These are phyloP conservation scores for Mesitornis unicolor DNA, from an alignment of 2,113 vertebrate genomes.

Conservation along the genomic window DNA sequence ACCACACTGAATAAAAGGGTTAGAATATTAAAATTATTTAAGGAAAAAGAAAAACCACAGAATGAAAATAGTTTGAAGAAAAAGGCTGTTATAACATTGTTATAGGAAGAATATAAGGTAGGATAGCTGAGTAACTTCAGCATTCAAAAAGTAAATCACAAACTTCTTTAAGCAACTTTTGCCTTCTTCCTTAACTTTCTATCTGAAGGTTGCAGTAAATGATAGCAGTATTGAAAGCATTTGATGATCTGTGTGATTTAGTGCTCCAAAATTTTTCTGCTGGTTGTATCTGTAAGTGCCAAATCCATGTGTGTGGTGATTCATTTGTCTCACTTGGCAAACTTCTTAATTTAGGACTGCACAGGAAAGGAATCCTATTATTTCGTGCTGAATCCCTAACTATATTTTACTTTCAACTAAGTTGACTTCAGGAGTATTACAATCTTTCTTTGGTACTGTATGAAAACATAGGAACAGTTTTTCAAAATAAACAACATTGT, in stretches of 20 bases:
- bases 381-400: neutral
- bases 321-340: neutral
- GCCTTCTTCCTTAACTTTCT: conserved; percentile 1
- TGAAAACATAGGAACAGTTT: neutral
- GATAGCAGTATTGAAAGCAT: neutral
- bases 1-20: neutral
- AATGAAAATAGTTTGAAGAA: neutral
- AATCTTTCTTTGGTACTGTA: neutral
- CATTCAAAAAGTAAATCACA: neutral
- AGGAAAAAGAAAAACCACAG: neutral
- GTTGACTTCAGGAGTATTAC: too few relatives aligned
- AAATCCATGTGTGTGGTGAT: neutral
- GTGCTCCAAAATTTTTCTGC: neutral
- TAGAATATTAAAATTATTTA: neutral
- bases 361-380: neutral
- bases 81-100: neutral
- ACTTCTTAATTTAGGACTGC: neutral
- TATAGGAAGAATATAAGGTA: neutral
- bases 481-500: neutral
- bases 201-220: neutral
- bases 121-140: neutral
- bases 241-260: neutral
- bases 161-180: neutral
- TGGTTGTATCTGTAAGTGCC: neutral
- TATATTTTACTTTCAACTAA: neutral